Evolutionary conservation across 2,797 vertebrate species (phyloP).

Genomic region (Phyllotis vaccarum): DNA sequence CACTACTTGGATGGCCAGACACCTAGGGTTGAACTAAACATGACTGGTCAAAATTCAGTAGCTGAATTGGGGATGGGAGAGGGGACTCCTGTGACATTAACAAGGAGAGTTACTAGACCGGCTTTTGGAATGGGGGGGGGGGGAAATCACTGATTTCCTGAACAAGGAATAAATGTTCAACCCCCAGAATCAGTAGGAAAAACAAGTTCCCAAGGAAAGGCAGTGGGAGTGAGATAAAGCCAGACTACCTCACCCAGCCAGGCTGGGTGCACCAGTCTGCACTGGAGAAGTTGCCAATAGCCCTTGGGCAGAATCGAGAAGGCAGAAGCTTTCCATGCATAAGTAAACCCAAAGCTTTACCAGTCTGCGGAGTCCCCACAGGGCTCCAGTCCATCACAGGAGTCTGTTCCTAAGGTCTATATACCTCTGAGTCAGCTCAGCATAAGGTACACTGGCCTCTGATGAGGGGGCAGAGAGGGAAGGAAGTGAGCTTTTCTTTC

Average conservation of each 20-base stretch:
- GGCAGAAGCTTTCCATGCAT: neutral
- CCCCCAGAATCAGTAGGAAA: conserved; percentile 21
- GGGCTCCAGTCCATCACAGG: neutral
- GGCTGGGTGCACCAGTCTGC: neutral
- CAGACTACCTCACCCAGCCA: neutral
- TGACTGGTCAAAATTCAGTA: neutral
- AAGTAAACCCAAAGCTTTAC: neutral
- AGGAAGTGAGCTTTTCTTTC: neutral
- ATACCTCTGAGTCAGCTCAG: neutral
- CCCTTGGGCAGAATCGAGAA: neutral
- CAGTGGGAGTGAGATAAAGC: neutral
- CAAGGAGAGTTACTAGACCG: neutral
- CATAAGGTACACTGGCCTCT: neutral
- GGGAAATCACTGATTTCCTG: conserved; percentile 14
- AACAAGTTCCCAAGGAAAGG: neutral
- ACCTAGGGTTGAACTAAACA: neutral
- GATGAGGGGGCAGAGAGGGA: neutral
- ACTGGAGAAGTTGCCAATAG: neutral
- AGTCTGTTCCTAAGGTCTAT: neutral
- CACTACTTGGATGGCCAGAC: neutral
- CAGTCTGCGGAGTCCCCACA: neutral
- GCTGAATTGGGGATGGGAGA: neutral
- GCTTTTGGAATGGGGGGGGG: neutral
- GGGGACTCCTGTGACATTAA: neutral
- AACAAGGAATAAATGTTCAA: conserved; percentile 38